phyloP scores from a whole-genome alignment of 2,797 vertebrate genomes.

The Threskiornis aethiopicus region DNA sequence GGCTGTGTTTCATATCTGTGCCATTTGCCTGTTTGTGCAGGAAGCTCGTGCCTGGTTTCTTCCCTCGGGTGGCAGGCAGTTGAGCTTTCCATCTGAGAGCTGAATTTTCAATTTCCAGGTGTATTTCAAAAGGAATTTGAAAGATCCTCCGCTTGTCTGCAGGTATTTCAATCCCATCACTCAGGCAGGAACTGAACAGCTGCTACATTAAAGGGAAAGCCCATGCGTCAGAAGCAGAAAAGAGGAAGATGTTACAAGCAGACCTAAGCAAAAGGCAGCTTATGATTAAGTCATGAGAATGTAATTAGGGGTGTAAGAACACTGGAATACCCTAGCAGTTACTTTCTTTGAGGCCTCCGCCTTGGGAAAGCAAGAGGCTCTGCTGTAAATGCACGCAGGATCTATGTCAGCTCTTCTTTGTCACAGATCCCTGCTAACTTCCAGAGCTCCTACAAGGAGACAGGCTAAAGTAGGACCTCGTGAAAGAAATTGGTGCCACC shows the following conservation, averaged over 20 bases:
- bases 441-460: not conserved
- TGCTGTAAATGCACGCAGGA: not conserved
- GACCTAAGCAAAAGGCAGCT: constrained; percentile 55
- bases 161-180: constrained; percentile 30
- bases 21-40: not conserved
- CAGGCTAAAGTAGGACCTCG: not conserved
- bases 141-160: constrained; percentile 27
- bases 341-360: not conserved
- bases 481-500: not conserved
- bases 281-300: constrained; percentile 66
- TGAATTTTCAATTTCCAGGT: constrained; percentile 45
- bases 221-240: not conserved
- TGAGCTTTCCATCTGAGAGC: not conserved
- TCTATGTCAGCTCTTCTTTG: not conserved
- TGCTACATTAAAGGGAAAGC: constrained; percentile 63
- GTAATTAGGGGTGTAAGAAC: constrained; percentile 63
- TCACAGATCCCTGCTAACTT: not conserved
- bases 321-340: constrained; percentile 36
- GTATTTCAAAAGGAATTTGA: constrained; percentile 58
- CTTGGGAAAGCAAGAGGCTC: not conserved
- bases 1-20: not conserved
- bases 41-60: not conserved
- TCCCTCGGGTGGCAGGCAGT: not conserved
- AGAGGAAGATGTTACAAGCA: constrained; percentile 62
- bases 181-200: constrained; percentile 50